phyloP scores from a whole-genome alignment of 1,140 invertebrate species.

The Onthophagus taurus region DNA sequence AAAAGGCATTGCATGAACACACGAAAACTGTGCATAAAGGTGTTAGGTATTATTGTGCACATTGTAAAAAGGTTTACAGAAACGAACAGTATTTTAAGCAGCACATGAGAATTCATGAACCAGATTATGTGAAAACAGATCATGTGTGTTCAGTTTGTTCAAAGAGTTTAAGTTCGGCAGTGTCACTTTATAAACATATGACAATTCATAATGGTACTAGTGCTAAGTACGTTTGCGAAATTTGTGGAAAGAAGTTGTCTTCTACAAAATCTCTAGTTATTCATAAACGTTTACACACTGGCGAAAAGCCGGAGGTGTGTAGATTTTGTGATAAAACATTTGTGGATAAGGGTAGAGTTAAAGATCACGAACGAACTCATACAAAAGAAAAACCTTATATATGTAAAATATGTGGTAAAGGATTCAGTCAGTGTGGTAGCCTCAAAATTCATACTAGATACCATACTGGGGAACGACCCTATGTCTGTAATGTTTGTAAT shows the following conservation, averaged over 20 bases:
- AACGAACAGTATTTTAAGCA: constrained; percentile 35
- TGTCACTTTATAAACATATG: constrained; percentile 19
- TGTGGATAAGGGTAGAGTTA: constrained; percentile 53
- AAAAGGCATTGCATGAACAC: constrained; percentile 36
- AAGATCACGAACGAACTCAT: constrained; percentile 61
- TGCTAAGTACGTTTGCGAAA: constrained; percentile 18
- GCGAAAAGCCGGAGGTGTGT: constrained; percentile 40
- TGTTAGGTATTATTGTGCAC: constrained; percentile 31
- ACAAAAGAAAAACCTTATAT: constrained; percentile 60
- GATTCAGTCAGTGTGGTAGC: constrained; percentile 57
- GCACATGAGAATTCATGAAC: constrained; percentile 30
- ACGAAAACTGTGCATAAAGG: constrained; percentile 28
- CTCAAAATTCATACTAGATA: constrained; percentile 52
- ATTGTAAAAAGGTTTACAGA: constrained; percentile 43
- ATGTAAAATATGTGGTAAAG: constrained; percentile 60
- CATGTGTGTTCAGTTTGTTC: constrained; percentile 10
- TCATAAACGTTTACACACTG: constrained; percentile 52
- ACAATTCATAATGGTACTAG: constrained; percentile 28
- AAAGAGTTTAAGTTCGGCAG: constrained; percentile 8
- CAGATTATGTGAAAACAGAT: constrained; percentile 5
- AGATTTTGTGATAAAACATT: constrained; percentile 50
- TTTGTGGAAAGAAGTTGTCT: constrained; percentile 19
- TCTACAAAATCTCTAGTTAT: constrained; percentile 27
- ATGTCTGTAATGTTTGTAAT: constrained; percentile 51
- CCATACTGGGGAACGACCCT: constrained; percentile 49